phyloP scores from a whole-genome alignment of 1,140 invertebrate genomes.

The Diabrotica virgifera region DNA sequence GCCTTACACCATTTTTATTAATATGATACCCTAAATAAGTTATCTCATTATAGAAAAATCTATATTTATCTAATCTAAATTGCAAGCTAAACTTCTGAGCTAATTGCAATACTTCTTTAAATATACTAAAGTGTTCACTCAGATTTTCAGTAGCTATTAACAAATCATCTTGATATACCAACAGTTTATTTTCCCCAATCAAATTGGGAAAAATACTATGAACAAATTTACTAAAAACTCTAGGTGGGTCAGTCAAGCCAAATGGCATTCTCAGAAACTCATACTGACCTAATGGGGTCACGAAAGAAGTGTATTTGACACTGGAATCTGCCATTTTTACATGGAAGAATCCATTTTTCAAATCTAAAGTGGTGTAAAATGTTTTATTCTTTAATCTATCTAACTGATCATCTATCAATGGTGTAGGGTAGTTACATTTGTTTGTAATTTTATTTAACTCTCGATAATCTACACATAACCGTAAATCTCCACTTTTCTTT shows the following conservation, averaged over 20 bases:
- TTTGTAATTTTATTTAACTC: constrained; percentile 38
- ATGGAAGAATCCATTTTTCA: constrained; percentile 36
- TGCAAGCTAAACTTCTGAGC: constrained; percentile 23
- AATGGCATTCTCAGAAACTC: constrained; percentile 40
- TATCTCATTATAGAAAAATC: constrained; percentile 24
- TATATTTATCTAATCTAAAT: constrained; percentile 7
- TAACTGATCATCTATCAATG: constrained; percentile 45
- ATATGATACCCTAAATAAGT: constrained; percentile 30
- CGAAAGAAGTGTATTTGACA: constrained; percentile 40
- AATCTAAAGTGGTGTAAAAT: constrained; percentile 38
- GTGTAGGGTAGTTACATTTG: constrained; percentile 37
- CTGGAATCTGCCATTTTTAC: constrained; percentile 39
- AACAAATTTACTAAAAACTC: constrained; percentile 1
- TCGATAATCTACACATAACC: constrained; percentile 42
- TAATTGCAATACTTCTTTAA: constrained; percentile 24
- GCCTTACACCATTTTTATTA: constrained; percentile 22
- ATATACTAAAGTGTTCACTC: constrained; percentile 19
- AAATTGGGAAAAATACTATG: neutral
- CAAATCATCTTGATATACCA: constrained; percentile 29
- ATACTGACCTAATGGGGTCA: constrained; percentile 35
- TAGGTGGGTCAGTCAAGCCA: constrained; percentile 33
- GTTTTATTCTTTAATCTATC: constrained; percentile 28
- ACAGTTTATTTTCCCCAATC: neutral
- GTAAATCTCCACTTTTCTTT: constrained; percentile 34
- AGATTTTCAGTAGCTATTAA: constrained; percentile 23